Base-by-base conservation (phyloP, 2,113 vertebrate genomes). In the Noctilio leporinus region DNA sequence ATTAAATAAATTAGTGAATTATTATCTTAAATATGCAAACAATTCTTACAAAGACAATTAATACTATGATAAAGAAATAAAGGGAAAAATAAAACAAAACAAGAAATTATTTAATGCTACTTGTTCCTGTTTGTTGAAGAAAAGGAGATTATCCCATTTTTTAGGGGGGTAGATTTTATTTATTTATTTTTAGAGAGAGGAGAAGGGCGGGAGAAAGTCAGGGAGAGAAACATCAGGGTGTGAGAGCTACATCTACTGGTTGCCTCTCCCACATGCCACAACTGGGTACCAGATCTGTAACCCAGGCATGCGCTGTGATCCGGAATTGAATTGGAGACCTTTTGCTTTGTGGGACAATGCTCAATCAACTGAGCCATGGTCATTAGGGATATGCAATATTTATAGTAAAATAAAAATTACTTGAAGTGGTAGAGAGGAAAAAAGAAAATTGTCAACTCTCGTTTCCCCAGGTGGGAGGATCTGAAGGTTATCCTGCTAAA, bases 1-100 rank as follows among this genome's bases (percentile, higher is more conserved):
- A 91, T 86, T 86, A 49, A 86, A 70, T 43, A 95, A 91, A 95
- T 89, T 49, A 81, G 26, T 76, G 45, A 91, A 59, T 73, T 65
- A 28, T 69, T 86, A 83, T 83, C 59, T 89, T 17, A 83, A 93
- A 86, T 26, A 8, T 57, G 9, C 55, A 86, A 88, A 17, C 7
- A 67, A 86, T 3, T 64, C 14, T 72, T 53, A 22, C 15, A 33
- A 73, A 78, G 30, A 53, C 2, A 67, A 40, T n/a, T 30, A 85
- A 94, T 92, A 24, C n/a, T 67, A 15, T 38, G 15, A 85, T 81
- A 80, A 83, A 49, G 10, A 16, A 90, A 83, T 0, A 93, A n/a
- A 89, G 53, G 45, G 5, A 26, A 95, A 75, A 67, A 85, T 51
- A 4, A 91, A 88, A 85, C 33, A 89, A 81, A 81, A 89, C 45